These are phyloP conservation scores for Cacoxenus indagator DNA, from an alignment of 2,888 invertebrate species.

Conservation along the genomic window DNA sequence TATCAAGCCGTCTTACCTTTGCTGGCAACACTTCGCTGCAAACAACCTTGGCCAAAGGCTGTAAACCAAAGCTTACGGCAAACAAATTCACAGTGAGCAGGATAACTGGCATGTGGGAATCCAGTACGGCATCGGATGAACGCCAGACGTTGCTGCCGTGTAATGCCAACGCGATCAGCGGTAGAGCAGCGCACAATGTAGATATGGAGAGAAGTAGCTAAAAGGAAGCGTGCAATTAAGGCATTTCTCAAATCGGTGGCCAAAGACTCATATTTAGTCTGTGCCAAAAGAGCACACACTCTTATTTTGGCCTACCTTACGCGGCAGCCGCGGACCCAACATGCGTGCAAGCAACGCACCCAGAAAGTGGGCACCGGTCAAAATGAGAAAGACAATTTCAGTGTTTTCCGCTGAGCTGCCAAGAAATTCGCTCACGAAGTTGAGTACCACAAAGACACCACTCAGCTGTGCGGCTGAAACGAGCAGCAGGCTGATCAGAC, in stretches of 20 bases:
- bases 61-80: slow-evolving; percentile 58
- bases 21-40: slow-evolving; percentile 59
- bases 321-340: slow-evolving; percentile 47
- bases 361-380: slow-evolving; percentile 54
- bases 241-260: too few species aligned
- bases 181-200: slow-evolving; percentile 48
- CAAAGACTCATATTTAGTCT: too few species aligned
- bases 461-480: slow-evolving; percentile 58
- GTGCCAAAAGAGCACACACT: neutral
- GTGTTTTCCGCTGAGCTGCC: slow-evolving; percentile 28
- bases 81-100: slow-evolving; percentile 51
- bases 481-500: slow-evolving; percentile 50
- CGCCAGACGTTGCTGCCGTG: slow-evolving; percentile 19
- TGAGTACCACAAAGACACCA: slow-evolving; percentile 61
- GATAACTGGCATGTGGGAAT: slow-evolving; percentile 46
- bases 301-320: slow-evolving; percentile 50
- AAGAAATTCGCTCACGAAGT: slow-evolving; percentile 53
- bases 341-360: slow-evolving; percentile 52
- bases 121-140: slow-evolving; percentile 12
- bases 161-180: slow-evolving; percentile 46
- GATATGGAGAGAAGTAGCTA: slow-evolving; percentile 56
- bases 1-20: slow-evolving; percentile 48
- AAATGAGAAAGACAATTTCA: slow-evolving; percentile 47
- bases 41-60: slow-evolving; percentile 59
- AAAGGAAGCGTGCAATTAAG: too few species aligned